Evolutionary conservation across 2,888 invertebrate genomes (phyloP).

Genomic region (Hemaris fuciformis): DNA sequence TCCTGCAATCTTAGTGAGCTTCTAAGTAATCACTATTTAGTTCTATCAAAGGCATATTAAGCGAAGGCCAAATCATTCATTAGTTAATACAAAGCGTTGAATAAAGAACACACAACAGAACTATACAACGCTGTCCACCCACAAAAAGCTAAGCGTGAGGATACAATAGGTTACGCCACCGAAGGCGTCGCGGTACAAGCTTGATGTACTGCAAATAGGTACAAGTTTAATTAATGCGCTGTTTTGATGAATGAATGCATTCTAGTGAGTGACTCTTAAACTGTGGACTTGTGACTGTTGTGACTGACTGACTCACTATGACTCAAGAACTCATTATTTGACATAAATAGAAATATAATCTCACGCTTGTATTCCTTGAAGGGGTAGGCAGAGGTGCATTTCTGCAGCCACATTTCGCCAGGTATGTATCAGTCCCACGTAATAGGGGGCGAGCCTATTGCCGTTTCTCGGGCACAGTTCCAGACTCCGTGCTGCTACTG

Average conservation of each 20-base stretch:
- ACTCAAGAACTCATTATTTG: not conserved
- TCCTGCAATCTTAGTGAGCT: no score
- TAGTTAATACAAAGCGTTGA: not conserved
- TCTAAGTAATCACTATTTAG: no score
- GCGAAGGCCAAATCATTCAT: not conserved
- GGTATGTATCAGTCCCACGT: no score
- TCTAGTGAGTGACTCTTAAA: not conserved
- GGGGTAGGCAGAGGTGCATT: no score
- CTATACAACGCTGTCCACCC: slow-evolving; percentile 4
- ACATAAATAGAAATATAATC: no score
- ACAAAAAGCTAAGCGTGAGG: not conserved
- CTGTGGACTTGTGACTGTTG: not conserved
- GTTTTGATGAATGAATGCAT: slow-evolving; percentile 1
- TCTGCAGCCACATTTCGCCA: no score
- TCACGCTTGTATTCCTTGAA: no score
- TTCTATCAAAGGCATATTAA: not conserved
- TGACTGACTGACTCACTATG: not conserved
- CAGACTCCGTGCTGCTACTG: no score
- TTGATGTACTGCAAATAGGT: not conserved
- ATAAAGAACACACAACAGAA: not conserved
- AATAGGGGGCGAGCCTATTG: no score
- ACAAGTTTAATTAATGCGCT: not conserved
- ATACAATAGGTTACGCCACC: not conserved
- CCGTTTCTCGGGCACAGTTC: no score
- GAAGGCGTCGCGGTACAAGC: not conserved